Base-by-base conservation (phyloP, 2,797 vertebrate genomes). In the Zenarchopterus dispar region DNA sequence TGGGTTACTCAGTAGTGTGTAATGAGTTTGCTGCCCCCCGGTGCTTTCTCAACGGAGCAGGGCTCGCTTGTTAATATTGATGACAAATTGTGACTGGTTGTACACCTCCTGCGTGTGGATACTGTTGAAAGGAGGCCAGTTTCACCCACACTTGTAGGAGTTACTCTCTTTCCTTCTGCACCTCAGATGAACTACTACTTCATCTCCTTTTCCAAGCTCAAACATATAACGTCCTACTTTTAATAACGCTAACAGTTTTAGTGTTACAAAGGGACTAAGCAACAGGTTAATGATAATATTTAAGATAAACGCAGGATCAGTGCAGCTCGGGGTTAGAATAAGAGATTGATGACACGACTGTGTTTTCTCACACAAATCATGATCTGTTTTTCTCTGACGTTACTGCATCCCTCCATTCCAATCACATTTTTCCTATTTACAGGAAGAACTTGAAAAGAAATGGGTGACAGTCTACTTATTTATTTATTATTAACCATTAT, bases 1-100 rank as follows among this genome's bases (percentile, higher is more conserved):
- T 63, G 46, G 61, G 57, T 58, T 56, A 21, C 24, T 75, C 54
- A 62, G 55, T 7, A 22, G 41, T 62, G 62, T 76, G 70, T 81
- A 81, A 88, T 86, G 78, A 68, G 62, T 82, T 60, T 86, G 64
- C 62, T 67, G 50, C 70, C 61, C 56, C 71, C 50, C 26, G 21
- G 77, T 73, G 73, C 70, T 75, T 75, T 78, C 42, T 43, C 57
- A 84, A 82, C 54, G 74, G 43, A 66, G 63, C 33, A 44, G 28
- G 54, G 56, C 26, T 53, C 16, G 8, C 42, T 65, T 50, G 71
- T 84, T 70, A 70, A 78, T 76, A 81, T 78, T 83, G 41, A 44
- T 59, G 67, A 77, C 46, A 65, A 65, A 72, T 46, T 42, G 33
- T 51, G 15, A 36, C 19, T 46, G 39, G 45, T 54, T 4, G 13